Evolutionary conservation across 1,140 invertebrate genomes (phyloP).

Genomic region (Ceratosolen fusciceps): DNA sequence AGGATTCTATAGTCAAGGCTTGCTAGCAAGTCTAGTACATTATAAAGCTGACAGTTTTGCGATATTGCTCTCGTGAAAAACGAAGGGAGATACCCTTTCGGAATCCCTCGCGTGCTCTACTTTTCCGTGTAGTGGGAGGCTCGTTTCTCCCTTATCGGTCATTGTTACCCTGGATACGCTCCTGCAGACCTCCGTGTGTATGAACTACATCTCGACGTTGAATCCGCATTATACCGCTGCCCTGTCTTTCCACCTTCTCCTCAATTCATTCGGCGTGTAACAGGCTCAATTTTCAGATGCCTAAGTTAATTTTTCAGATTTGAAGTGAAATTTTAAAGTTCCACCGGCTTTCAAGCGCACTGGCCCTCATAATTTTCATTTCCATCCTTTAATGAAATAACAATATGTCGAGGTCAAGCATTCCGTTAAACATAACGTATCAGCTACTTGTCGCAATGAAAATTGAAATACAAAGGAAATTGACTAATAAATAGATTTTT

Average conservation of each 20-base stretch:
- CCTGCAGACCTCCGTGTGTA: not conserved
- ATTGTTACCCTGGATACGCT: not conserved
- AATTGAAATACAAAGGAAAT: too few relatives aligned
- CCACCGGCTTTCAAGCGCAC: too few relatives aligned
- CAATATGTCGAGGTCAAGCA: too few relatives aligned
- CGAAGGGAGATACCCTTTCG: not conserved
- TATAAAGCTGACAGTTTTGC: constrained; percentile 33
- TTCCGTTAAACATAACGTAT: too few relatives aligned
- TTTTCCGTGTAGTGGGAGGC: not conserved
- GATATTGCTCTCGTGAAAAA: constrained; percentile 41
- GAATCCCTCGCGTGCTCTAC: constrained; percentile 4
- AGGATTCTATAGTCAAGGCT: constrained; percentile 3
- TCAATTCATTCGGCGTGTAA: not conserved
- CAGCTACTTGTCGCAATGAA: too few relatives aligned
- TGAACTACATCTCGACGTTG: constrained; percentile 1
- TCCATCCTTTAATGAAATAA: too few relatives aligned
- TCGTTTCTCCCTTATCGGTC: constrained; percentile 2
- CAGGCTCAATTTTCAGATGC: not conserved
- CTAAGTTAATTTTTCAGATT: not conserved
- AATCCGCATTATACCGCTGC: not conserved
- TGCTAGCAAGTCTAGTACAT: not conserved
- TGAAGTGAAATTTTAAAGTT: not conserved
- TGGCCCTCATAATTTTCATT: too few relatives aligned
- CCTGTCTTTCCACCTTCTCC: not conserved
- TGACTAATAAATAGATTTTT: too few relatives aligned